Base-by-base conservation (phyloP, 30 jellyfish, hydroid and myxozoan genomes). In the Phacellophora camtschatica region DNA sequence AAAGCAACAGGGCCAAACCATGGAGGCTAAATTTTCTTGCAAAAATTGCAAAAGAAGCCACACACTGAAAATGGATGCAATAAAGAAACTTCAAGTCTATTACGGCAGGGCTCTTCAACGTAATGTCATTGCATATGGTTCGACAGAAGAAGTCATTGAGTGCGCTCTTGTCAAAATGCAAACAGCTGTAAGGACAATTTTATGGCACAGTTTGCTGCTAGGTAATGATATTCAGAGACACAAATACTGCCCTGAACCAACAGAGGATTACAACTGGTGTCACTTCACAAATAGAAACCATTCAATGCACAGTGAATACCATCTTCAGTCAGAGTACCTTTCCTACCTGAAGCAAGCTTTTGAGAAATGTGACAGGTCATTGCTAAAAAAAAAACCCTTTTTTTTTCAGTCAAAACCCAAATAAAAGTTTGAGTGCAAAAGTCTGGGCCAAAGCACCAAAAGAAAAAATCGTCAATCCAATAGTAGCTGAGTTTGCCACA, bases 261-360 rank as follows among this genome's bases (percentile, higher is more conserved):
- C 84, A 45, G 84, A 70, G 53, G 27, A 5, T 6, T 70, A 70
- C 84, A 70, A 70, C 84, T 70, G 84, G 84, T 70, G 84, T 70
- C 71, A 50, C 23, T 25, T 8, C 23, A 70, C 43, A 27, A 70
- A 70, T 70, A 71, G 67, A 27, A 32, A 18, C 31, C 37, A 29
- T 42, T 25, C 19, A 2, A 12, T 29, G 67, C 84, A 50, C 25
- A 48, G 49, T 3, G 71, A 29, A 25, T 32, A 57, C 32, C 76
- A 74, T 51, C 34, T 71, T 28, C 29, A n/a, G 25, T 55, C 70
- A 13, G 29, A 46, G 29, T 71, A 46, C 42, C 53, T 71, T 20
- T 33, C 50, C 23, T 45, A 23, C 42, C 37, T 37, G 59, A 28
- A 9, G 15, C 82, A 65, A 39, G 30, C 42, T 37, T 67, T 67